phyloP scores from a whole-genome alignment of 2,797 vertebrate genomes.

The Tolypeutes matacus region DNA sequence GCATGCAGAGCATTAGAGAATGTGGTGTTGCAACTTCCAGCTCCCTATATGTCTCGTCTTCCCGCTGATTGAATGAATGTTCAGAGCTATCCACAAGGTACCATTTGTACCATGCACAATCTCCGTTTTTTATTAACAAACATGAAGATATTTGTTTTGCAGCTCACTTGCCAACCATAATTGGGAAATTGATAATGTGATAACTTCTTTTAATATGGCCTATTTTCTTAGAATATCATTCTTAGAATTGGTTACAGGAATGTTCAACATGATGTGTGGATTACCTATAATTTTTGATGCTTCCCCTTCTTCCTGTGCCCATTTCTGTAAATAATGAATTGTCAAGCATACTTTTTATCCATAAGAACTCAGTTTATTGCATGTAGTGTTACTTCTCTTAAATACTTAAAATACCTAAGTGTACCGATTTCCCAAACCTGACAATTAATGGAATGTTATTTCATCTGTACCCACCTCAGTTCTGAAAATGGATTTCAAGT shows the following conservation, averaged over 20 bases:
- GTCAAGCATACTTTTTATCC: too few species aligned
- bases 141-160: background rate
- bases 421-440: background rate
- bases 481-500: background rate
- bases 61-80: rapidly evolving
- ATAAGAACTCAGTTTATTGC: background rate
- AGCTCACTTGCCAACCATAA: too few species aligned
- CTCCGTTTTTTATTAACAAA: background rate
- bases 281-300: background rate
- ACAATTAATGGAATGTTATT: background rate
- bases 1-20: too few species aligned
- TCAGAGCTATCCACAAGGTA: rapidly evolving
- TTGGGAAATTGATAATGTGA: background rate
- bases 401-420: background rate
- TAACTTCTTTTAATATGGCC: background rate
- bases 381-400: background rate
- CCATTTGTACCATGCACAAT: too few species aligned
- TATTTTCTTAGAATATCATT: background rate
- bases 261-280: background rate
- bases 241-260: background rate
- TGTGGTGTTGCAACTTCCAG: background rate
- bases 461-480: rapidly evolving
- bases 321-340: background rate
- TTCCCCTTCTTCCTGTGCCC: background rate
- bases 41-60: background rate